Evolutionary conservation across 2,888 invertebrate species (phyloP).

Genomic region (Pteria penguin): DNA sequence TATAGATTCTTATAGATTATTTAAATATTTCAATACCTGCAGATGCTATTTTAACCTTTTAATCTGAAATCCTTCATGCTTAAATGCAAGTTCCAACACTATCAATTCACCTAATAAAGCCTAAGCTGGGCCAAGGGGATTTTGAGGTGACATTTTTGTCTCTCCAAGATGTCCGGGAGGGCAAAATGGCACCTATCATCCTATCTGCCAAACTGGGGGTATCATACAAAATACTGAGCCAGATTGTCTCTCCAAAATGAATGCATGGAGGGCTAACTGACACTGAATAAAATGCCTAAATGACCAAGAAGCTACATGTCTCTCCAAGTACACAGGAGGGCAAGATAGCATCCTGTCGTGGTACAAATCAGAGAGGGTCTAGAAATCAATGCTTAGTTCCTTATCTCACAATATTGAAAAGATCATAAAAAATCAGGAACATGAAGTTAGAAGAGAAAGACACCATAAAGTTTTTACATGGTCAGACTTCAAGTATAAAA

Average conservation of each 20-base stretch:
- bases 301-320: constrained; percentile 58
- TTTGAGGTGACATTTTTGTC: constrained; percentile 54
- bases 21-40: too few species aligned
- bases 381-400: background rate
- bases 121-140: constrained; percentile 17
- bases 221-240: constrained; percentile 33
- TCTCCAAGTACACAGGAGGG: constrained; percentile 60
- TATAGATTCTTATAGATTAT: too few species aligned
- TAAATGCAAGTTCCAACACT: too few species aligned
- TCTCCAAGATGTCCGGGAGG: constrained; percentile 55
- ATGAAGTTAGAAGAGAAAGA: too few species aligned
- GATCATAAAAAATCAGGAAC: too few species aligned
- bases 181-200: constrained; percentile 43
- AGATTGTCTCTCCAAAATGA: constrained; percentile 57
- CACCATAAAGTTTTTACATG: too few species aligned
- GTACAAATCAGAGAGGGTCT: background rate
- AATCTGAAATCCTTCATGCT: too few species aligned
- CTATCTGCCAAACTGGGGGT: constrained; percentile 22
- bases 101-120: background rate
- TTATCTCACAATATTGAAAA: too few species aligned
- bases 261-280: constrained; percentile 63
- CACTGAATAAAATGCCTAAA: constrained; percentile 36
- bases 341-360: constrained; percentile 55
- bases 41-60: too few species aligned
- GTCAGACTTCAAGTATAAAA: too few species aligned